Conservation (phyloP, 2,113 vertebrate species). For the Tragelaphus strepsiceros region DNA sequence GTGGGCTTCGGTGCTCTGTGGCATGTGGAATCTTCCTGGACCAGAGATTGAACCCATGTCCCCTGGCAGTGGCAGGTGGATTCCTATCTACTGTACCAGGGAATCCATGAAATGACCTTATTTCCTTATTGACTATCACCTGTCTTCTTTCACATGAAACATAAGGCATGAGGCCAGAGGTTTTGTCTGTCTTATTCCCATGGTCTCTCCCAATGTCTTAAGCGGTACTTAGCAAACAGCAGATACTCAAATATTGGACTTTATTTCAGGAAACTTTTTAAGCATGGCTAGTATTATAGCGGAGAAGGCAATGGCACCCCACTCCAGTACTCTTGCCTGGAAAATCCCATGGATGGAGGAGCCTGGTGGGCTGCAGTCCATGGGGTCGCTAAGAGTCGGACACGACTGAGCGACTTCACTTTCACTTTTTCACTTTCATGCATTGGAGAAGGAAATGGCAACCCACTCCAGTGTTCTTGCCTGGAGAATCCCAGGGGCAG, state of each 20-base stretch:
- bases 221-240: not conserved
- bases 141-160: not conserved
- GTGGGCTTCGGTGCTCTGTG: not conserved
- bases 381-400: too few relatives aligned
- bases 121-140: not conserved
- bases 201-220: not conserved
- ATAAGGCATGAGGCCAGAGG: not conserved
- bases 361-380: too few relatives aligned
- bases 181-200: not conserved
- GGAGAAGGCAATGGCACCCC: too few relatives aligned
- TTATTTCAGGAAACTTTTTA: not conserved
- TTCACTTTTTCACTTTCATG: too few relatives aligned
- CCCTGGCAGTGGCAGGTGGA: not conserved
- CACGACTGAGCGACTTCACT: too few relatives aligned
- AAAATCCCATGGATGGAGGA: too few relatives aligned
- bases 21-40: not conserved
- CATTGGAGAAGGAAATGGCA: too few relatives aligned
- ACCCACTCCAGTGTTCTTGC: too few relatives aligned
- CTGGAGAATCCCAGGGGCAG: too few relatives aligned
- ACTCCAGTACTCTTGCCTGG: too few relatives aligned
- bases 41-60: not conserved
- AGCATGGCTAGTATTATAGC: not conserved
- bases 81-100: not conserved
- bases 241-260: not conserved
- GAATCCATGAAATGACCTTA: not conserved